These are phyloP conservation scores for Oopsacas minuta DNA, from an alignment of 37 sponge, comb jelly and placozoan species.

Conservation along the genomic window DNA sequence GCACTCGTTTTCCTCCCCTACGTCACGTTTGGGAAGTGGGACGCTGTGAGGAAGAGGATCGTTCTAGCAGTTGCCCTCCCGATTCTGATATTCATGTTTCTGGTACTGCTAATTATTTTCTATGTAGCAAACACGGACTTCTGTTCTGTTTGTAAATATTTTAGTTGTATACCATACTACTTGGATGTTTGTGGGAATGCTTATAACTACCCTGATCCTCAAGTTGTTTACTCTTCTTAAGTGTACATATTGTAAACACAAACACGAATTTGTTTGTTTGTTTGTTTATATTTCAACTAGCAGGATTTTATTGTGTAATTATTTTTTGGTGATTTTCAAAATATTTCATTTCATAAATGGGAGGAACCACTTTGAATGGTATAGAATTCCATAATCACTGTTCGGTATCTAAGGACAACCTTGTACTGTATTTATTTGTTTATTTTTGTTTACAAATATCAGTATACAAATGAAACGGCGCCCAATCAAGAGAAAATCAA, in stretches of 20 bases:
- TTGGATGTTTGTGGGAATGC: slow-evolving; percentile 46
- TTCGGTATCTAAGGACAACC: too few relatives aligned
- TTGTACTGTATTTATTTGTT: too few relatives aligned
- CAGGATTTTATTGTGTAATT: too few relatives aligned
- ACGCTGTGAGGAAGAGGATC: slow-evolving; percentile 51
- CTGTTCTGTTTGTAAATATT: slow-evolving; percentile 68
- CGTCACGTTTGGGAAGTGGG: slow-evolving; percentile 85
- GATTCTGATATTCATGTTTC: slow-evolving; percentile 41
- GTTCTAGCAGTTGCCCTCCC: slow-evolving; percentile 61
- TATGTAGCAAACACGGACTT: slow-evolving; percentile 55
- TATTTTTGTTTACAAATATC: too few relatives aligned
- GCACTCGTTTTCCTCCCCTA: slow-evolving; percentile 90
- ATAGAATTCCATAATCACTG: too few relatives aligned
- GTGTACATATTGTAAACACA: too few relatives aligned
- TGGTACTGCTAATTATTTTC: slow-evolving; percentile 63
- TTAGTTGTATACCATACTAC: slow-evolving; percentile 80
- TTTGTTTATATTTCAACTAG: too few relatives aligned
- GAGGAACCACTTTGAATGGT: too few relatives aligned
- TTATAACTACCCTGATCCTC: slow-evolving; percentile 40
- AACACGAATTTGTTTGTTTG: too few relatives aligned
- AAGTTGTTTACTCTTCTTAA: background rate
- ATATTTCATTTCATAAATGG: too few relatives aligned
- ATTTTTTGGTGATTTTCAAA: too few relatives aligned
- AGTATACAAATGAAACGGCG: slow-evolving; percentile 4
- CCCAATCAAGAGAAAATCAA: background rate